phyloP scores from a whole-genome alignment of 2,888 invertebrate genomes.

The Xylota segnis region DNA sequence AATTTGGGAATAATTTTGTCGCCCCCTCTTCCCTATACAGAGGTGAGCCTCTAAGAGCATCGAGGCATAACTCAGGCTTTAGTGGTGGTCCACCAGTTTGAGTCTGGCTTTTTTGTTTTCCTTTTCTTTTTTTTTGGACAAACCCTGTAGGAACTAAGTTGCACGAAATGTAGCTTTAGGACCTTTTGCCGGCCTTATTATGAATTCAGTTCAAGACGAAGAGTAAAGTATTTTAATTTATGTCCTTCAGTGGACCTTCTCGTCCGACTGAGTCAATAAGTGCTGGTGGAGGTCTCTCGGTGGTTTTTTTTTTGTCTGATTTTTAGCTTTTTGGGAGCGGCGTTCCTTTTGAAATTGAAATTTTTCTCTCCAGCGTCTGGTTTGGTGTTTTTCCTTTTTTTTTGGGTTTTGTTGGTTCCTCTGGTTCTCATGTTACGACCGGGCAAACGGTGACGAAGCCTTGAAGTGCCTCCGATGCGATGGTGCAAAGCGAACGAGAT shows the following conservation, averaged over 20 bases:
- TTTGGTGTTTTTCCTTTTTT: constrained; percentile 18
- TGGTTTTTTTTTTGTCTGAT: constrained; percentile 10
- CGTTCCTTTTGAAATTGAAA: constrained; percentile 70
- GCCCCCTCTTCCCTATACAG: background rate
- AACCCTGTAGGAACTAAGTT: constrained; percentile 31
- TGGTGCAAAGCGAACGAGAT: constrained; percentile 48
- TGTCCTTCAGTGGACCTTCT: constrained; percentile 70
- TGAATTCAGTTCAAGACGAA: constrained; percentile 53
- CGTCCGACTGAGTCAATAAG: constrained; percentile 47
- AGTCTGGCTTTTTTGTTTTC: constrained; percentile 21
- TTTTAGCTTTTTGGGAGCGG: constrained; percentile 57
- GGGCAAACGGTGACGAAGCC: constrained; percentile 18
- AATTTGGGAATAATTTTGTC: background rate
- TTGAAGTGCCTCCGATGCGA: constrained; percentile 12
- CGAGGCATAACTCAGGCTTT: constrained; percentile 34
- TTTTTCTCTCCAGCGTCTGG: constrained; percentile 36
- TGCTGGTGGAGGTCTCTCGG: constrained; percentile 35
- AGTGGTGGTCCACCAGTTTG: constrained; percentile 65
- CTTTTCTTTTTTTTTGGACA: constrained; percentile 16
- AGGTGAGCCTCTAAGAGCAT: constrained; percentile 20
- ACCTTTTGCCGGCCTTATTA: constrained; percentile 64
- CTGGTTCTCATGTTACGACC: constrained; percentile 60
- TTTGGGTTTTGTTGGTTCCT: constrained; percentile 32
- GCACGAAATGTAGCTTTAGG: constrained; percentile 60
- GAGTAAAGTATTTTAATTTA: constrained; percentile 72